phyloP scores from a whole-genome alignment of 2,113 vertebrate genomes.

The Neogobius melanostomus region DNA sequence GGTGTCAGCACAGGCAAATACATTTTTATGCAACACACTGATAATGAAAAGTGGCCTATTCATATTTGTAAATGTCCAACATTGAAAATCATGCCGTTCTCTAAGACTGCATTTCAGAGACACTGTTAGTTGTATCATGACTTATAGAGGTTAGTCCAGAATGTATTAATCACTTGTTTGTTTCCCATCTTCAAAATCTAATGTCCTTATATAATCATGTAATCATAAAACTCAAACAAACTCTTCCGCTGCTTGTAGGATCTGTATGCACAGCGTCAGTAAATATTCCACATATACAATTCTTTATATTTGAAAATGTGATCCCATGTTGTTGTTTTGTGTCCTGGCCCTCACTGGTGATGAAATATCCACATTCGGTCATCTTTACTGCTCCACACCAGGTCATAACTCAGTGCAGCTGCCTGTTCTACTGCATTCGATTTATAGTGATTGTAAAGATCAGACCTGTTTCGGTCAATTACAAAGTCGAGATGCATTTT shows the following conservation, averaged over 20 bases:
- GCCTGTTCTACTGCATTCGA: slow-evolving; percentile 37
- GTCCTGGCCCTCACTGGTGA: slow-evolving; percentile 16
- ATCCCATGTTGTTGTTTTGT: background rate
- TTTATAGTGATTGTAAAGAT: slow-evolving; percentile 33
- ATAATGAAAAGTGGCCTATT: too few species aligned
- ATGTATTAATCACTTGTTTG: background rate
- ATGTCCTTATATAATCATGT: background rate
- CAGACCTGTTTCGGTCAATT: slow-evolving; percentile 27
- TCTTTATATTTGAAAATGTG: background rate
- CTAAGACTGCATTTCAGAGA: too few species aligned
- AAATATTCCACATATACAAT: background rate
- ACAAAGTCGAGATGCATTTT: slow-evolving; percentile 22
- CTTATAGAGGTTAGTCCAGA: background rate
- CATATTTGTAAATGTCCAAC: too few species aligned
- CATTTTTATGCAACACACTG: too few species aligned
- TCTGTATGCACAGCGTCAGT: background rate
- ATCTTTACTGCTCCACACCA: slow-evolving; percentile 31
- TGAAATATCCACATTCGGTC: slow-evolving; percentile 35
- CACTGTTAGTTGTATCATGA: too few species aligned
- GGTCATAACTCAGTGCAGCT: slow-evolving; percentile 36
- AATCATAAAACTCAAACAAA: background rate
- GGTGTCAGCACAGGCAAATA: too few species aligned
- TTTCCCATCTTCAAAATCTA: too few species aligned
- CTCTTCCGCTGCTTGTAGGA: background rate
- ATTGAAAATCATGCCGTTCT: too few species aligned